Conservation (phyloP, 2,113 vertebrate genomes). For the Macrotus californicus region DNA sequence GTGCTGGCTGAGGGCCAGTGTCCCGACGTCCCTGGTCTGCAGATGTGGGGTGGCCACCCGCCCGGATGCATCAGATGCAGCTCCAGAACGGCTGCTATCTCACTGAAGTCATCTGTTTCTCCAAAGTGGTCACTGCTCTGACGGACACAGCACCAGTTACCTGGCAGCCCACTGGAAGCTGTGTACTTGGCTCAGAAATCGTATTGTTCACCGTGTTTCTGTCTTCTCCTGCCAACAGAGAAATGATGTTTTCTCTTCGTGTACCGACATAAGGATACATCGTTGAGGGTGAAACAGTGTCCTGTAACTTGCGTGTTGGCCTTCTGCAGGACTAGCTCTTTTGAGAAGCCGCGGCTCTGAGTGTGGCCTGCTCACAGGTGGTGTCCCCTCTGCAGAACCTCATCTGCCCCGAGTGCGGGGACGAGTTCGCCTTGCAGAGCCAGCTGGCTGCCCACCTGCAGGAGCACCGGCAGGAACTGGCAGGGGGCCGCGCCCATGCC, state of each 20-base stretch:
- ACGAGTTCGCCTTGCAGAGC: conserved; percentile 97
- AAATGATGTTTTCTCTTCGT: background rate
- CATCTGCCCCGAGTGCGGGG: conserved; percentile 96
- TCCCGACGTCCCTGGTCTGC: no score
- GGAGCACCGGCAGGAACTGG: conserved; percentile 93
- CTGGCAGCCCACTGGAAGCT: background rate
- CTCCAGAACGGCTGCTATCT: background rate
- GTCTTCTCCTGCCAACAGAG: background rate
- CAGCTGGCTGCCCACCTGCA: conserved; percentile 94
- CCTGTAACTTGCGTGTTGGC: no score
- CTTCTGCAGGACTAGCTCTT: background rate
- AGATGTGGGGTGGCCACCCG: background rate
- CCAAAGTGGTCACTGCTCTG: background rate
- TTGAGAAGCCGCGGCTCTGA: background rate
- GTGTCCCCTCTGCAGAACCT: conserved; percentile 85
- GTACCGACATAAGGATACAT: background rate
- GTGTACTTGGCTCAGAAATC: background rate
- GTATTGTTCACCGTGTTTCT: background rate
- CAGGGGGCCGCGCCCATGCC: conserved; percentile 83
- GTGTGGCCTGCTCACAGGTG: background rate
- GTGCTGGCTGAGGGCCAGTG: background rate
- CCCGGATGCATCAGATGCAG: no score
- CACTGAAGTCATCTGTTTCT: background rate
- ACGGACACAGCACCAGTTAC: background rate
- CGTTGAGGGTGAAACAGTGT: background rate